Base-by-base conservation (phyloP, 2,888 invertebrate species). In the Leptopilina myrica region DNA sequence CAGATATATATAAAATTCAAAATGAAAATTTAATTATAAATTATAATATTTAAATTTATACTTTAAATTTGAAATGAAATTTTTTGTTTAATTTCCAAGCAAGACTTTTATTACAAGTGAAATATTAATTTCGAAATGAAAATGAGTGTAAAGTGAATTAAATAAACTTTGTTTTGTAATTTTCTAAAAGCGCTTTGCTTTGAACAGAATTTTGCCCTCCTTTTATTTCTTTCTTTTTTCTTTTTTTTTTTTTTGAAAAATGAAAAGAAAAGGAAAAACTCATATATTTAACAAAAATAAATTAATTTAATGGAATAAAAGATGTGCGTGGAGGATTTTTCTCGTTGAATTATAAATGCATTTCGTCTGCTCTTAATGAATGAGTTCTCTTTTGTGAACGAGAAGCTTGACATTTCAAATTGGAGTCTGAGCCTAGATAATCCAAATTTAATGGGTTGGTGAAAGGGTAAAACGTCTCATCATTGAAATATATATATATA, bases 381-480 rank as follows among this genome's bases (percentile, higher is more conserved):
- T 62, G 62, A 20, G 62, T 15, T 62, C 62, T 62, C 62, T 62
- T 62, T 62, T 62, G 15, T 15, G 20, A 15, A n/a, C 15, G 62
- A 62, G 62, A 67, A 67, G 49, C 67, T 67, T 46, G 67, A 67
- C 67, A 49, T 67, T 67, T 67, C 20, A 49, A 20, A 49, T 20
- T 67, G 12, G 20, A 67, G 20, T 3, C 67, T 46, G 12, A 11
- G 49, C 49, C 49, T 20, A 67, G 67, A 49, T 67, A 67, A 67
- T 67, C 67, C 67, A 67, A 67, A 67, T 67, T 67, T 67, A 67
- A 67, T 67, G 67, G 49, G 20, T 67, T 33, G 49, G 67, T 67
- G 67, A 67, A 67, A 67, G 67, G 67, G 20, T 49, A 49, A 46
- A 67, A 49, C 49, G 49, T 20, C 49, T 67, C 67, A 67, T 67